Conservation (phyloP, 2,113 vertebrate genomes). For the Motacilla alba region DNA sequence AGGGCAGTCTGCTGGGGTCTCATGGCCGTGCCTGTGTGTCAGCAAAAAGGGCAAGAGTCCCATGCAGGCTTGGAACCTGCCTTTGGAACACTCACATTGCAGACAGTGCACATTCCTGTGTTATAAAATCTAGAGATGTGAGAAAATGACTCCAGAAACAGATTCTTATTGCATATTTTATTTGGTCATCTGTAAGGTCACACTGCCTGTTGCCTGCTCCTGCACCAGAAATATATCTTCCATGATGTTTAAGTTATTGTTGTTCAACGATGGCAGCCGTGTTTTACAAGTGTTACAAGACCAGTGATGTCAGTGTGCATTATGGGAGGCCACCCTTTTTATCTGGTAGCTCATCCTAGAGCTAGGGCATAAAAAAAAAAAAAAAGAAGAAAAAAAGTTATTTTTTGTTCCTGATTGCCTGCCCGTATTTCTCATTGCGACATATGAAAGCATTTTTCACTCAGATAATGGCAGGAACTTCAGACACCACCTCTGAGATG, state of each 20-base stretch:
- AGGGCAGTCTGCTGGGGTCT: neutral
- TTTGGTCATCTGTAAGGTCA: neutral
- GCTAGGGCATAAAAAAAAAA: neutral
- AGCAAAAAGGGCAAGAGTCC: neutral
- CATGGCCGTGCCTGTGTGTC: rapidly evolving
- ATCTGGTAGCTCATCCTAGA: neutral
- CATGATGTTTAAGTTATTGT: neutral
- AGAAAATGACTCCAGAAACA: neutral
- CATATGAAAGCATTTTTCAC: neutral
- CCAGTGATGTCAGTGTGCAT: constrained; percentile 12
- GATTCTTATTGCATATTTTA: neutral
- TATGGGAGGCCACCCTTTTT: neutral
- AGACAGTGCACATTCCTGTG: rapidly evolving
- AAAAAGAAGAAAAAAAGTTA: neutral
- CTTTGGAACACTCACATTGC: rapidly evolving
- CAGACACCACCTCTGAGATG: neutral
- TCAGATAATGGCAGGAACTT: constrained; percentile 15
- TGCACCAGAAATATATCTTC: neutral
- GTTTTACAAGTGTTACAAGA: neutral
- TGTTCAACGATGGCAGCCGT: rapidly evolving
- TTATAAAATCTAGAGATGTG: neutral
- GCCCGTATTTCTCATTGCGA: neutral
- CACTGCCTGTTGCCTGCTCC: neutral
- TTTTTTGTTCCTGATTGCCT: neutral
- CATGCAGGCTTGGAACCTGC: neutral